Evolutionary conservation across 2,113 vertebrate species (phyloP).

Genomic region (Brachypodius melanocephalos): DNA sequence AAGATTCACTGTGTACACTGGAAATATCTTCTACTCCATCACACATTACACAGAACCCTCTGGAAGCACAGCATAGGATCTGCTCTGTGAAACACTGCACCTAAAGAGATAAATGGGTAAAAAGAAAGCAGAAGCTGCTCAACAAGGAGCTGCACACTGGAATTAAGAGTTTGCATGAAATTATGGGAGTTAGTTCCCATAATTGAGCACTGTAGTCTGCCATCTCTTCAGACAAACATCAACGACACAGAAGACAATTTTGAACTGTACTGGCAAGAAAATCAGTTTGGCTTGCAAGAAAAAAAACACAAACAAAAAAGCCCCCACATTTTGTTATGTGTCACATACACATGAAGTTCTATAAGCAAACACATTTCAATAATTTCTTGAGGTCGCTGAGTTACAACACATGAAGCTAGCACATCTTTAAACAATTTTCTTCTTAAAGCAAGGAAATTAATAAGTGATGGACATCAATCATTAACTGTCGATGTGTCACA

Average conservation of each 20-base stretch:
- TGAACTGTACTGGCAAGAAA: background rate
- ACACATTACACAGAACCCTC: background rate
- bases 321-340: background rate
- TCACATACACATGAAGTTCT: background rate
- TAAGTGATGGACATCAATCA: background rate
- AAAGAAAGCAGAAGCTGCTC: background rate
- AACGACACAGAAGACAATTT: background rate
- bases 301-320: background rate
- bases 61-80: background rate
- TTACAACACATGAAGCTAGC: background rate
- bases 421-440: background rate
- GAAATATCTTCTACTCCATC: background rate
- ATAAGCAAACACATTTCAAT: background rate
- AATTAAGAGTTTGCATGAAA: background rate
- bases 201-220: background rate
- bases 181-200: background rate
- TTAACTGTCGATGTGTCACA: background rate
- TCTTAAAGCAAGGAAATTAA: background rate
- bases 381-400: background rate
- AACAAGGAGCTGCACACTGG: no score
- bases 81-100: background rate
- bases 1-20: background rate
- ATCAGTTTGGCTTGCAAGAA: background rate
- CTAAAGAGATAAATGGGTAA: background rate
- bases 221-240: background rate